phyloP scores from a whole-genome alignment of 2,888 invertebrate species.

The Odontothrips loti region DNA sequence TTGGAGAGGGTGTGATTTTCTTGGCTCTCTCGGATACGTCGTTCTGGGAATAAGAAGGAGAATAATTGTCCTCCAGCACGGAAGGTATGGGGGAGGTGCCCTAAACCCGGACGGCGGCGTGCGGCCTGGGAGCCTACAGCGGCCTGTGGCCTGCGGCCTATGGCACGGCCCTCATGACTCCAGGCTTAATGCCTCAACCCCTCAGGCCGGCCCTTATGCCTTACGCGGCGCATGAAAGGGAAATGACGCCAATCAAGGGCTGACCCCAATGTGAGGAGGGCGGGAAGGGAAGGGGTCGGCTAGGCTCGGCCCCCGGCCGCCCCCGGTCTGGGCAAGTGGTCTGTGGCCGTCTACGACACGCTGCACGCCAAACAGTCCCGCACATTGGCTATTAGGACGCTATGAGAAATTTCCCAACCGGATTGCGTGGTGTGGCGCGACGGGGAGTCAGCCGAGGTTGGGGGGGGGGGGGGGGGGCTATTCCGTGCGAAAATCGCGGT shows the following conservation, averaged over 20 bases:
- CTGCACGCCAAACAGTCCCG: not conserved
- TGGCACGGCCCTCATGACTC: not conserved
- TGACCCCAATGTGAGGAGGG: conserved; percentile 1
- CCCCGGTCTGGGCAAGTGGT: not conserved
- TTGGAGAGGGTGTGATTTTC: too few relatives aligned
- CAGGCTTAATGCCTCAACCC: too few relatives aligned
- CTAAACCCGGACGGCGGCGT: too few relatives aligned
- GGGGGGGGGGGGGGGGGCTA: too few relatives aligned
- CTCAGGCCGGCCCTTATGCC: not conserved
- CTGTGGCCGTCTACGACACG: not conserved
- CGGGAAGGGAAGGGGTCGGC: not conserved
- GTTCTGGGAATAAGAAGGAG: too few relatives aligned
- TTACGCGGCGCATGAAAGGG: not conserved
- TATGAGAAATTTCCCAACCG: too few relatives aligned
- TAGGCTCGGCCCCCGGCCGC: not conserved
- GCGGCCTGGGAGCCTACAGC: not conserved
- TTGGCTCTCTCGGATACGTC: too few relatives aligned
- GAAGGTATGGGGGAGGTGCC: too few relatives aligned
- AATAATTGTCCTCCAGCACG: too few relatives aligned
- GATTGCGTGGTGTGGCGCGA: not conserved
- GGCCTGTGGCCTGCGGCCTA: not conserved
- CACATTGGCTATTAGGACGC: not conserved
- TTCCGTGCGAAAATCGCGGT: too few relatives aligned
- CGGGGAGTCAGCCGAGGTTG: not conserved
- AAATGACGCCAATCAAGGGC: conserved; percentile 5